Base-by-base conservation (phyloP, 1,140 invertebrate species). In the Dendroctonus ponderosae region DNA sequence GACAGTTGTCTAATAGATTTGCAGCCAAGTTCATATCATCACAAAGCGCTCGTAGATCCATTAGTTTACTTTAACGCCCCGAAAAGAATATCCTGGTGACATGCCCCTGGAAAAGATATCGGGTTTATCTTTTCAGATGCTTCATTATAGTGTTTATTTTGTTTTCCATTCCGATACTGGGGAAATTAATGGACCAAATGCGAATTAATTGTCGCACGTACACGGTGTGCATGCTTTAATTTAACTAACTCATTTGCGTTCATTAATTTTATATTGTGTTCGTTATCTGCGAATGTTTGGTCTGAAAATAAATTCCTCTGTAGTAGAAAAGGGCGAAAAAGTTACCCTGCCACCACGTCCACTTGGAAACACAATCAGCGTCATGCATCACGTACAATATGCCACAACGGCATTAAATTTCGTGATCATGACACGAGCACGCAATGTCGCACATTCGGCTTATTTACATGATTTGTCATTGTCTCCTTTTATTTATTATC, bases 401-500 rank as follows among this genome's bases (percentile, higher is more conserved):
- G 57, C 57, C 57, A 59, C 57, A 46, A 42, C 5, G 12, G 15
- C 57, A 59, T 59, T 59, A 59, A 59, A 59, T 59, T 59, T 44
- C 57, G 57, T 59, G 57, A 59, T 59, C 57, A 59, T 59, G 43
- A 44, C 39, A 15, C 15, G 43, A 15, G 43, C 57, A 59, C 57
- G 57, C 57, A 59, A 59, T 59, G 57, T 59, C 57, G 57, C 57
- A 48, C 57, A 59, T 59, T 46, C 57, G 57, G 42, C 14, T 43
- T 59, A 59, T 59, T 59, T 59, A 59, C 57, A 59, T 48, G 57
- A 59, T 59, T 59, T 59, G 57, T 59, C 57, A 59, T 59, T 59
- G 57, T 59, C 57, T 59, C 26, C 14, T 59, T 59, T 59, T 59
- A 59, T 59, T 59, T 59, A 59, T 59, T 48, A 37, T 44, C 5